Base-by-base conservation (phyloP, 2,888 invertebrate species). In the Zootermopsis nevadensis region DNA sequence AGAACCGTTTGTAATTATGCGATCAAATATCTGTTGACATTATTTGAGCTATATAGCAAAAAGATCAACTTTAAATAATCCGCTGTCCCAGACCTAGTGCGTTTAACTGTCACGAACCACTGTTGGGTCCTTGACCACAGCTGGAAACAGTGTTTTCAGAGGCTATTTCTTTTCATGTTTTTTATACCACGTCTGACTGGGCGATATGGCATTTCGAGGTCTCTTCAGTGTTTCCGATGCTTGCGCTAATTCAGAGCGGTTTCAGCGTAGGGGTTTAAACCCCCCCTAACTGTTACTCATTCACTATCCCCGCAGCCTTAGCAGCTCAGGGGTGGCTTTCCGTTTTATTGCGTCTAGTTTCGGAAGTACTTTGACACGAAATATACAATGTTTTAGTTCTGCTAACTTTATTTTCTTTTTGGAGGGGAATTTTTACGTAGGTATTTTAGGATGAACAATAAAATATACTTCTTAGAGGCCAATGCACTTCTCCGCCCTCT, bases 371-470 rank as follows among this genome's bases (percentile, higher is more conserved):
- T 69, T 69, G 8, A 69, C 69, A 69, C 33, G 31, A 27, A 60
- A 74, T 74, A 74, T n/a, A 74, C 74, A 74, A 74, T 42, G 74
- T 38, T 38, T 35, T 35, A 72, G 67, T 30, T n/a, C 30, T 67
- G 67, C 19, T 67, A 67, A n/a, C 19, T 67, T 60, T 60, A 60
- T 60, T 60, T 12, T 60, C 60, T 60, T 27, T 74, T n/a, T 12
- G 19, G 12, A 74, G 12, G 74, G 72, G 27, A 6, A 74, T 77
- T 76, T 42, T 76, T 79, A 35, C 38, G n/a, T n/a, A n/a, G n/a
- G 79, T 38, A 38, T 79, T 79, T 79, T 79, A 79, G 66, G 66
- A 66, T 33, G 33, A 66, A 66, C 66, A 79, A 79, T 79, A 79
- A 79, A 79, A 48, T 66, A 27, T 79, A 79, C n/a, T 79, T 79